These are phyloP conservation scores for Dicerorhinus sumatrensis DNA, from an alignment of 2,113 vertebrate species.

Conservation along the genomic window DNA sequence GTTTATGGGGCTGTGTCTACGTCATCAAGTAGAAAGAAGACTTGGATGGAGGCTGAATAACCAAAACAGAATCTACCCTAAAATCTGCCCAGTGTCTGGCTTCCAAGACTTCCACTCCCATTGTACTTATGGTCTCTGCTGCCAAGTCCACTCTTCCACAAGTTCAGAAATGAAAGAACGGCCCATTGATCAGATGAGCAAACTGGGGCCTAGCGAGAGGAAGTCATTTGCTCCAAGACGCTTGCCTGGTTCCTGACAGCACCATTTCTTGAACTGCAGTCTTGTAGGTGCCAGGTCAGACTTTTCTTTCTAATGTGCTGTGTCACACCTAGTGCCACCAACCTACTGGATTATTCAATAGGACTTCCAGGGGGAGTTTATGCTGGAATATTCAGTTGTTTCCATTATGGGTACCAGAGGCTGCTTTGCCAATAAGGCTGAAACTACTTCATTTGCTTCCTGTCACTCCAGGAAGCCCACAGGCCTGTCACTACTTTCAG, in stretches of 20 bases:
- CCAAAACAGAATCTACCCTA: background rate
- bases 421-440: background rate
- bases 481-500: slow-evolving; percentile 74
- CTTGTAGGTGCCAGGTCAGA: background rate
- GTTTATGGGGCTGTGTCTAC: background rate
- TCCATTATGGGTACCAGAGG: background rate
- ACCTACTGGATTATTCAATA: too few species aligned
- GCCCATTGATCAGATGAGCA: background rate
- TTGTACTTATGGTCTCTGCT: background rate
- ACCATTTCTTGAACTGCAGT: background rate
- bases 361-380: background rate
- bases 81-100: background rate
- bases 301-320: background rate
- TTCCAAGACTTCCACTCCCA: background rate
- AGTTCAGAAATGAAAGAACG: background rate
- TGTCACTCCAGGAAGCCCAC: slow-evolving; percentile 75
- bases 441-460: background rate
- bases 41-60: background rate
- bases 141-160: background rate
- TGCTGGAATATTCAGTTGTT: background rate
- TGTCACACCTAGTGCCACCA: background rate
- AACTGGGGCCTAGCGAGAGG: background rate
- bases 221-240: background rate
- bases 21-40: background rate
- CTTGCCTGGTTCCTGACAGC: background rate